Percentiles rank a stretch among this genome's conserved stretches.
These are phyloP conservation scores for Conistra vaccinii DNA, from an alignment of 2,888 invertebrate species.

Conservation along the genomic window DNA sequence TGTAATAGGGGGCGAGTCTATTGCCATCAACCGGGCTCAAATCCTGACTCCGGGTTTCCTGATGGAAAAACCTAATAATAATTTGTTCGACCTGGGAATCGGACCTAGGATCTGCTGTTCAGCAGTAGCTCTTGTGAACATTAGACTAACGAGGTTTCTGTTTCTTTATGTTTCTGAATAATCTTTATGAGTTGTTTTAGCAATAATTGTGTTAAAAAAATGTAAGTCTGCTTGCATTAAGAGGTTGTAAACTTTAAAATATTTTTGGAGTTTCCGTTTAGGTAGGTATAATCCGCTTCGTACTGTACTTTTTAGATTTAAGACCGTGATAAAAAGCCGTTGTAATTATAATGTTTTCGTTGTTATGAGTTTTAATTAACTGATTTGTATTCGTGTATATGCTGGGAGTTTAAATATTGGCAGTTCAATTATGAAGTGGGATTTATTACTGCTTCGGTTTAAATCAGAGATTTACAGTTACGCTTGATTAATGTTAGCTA, in stretches of 20 bases:
- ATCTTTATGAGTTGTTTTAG: background rate
- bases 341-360: slow-evolving; percentile 28
- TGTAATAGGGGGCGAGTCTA: too few species aligned
- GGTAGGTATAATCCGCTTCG: background rate
- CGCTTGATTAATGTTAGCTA: background rate
- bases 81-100: background rate
- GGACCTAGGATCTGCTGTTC: background rate
- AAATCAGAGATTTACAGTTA: background rate
- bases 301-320: slow-evolving; percentile 15
- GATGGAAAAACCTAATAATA: background rate
- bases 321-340: slow-evolving; percentile 24
- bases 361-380: slow-evolving; percentile 15
- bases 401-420: background rate
- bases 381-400: slow-evolving; percentile 26
- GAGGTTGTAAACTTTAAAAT: background rate
- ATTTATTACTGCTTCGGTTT: slow-evolving; percentile 16
- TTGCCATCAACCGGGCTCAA: background rate
- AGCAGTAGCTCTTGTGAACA: background rate
- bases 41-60: background rate
- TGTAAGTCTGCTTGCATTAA: slow-evolving; percentile 5
- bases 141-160: background rate
- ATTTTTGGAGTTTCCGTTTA: background rate
- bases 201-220: background rate
- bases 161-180: background rate
- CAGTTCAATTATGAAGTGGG: slow-evolving; percentile 7